Base-by-base conservation (phyloP, 2,888 invertebrate species). In the Thecocarcelia acutangulata region DNA sequence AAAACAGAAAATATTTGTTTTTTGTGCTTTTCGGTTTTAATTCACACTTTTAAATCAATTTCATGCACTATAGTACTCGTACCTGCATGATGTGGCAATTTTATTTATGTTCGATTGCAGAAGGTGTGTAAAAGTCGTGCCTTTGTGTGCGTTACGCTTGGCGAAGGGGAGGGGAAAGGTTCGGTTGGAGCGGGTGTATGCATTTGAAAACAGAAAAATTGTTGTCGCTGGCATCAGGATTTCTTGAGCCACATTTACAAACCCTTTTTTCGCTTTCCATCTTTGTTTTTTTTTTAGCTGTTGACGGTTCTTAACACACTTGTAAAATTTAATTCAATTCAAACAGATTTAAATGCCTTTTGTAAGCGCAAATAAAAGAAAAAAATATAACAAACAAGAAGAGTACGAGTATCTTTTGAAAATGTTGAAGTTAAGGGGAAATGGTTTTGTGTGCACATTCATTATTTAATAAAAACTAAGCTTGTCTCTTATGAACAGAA, bases 31-130 rank as follows among this genome's bases (percentile, higher is more conserved):
- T 24, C 24, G 24, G 24, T 33, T 33, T 33, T 33, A 33, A 54
- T 66, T 66, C 59, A 37, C 78, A 72, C 24, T 66, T 61, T 61
- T 48, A 74, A 82, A 82, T 78, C 64, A 78, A 78, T 78, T 82
- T 66, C 69, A 75, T 74, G 64, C 82, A 78, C 59, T 44, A 59
- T 66, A 33, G 9, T 33, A 8, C 28, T 33, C 2, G 24, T 24
- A 70, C 76, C 68, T 70, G 70, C 70, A 75, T 66, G 66, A 78
- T 74, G 74, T 66, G 46, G 40, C 74, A 70, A 40, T 66, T 66
- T 52, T 68, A 54, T 61, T 75, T 61, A 24, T 42, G 48, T 61
- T 56, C 52, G 63, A 50, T 58, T 72, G 54, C 61, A 42, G 17
- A 56, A 28, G 37, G 21, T 64, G 33, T 50, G 63, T 37, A 11